Conservation (phyloP, 2,888 invertebrate species). For the Eilema depressum region DNA sequence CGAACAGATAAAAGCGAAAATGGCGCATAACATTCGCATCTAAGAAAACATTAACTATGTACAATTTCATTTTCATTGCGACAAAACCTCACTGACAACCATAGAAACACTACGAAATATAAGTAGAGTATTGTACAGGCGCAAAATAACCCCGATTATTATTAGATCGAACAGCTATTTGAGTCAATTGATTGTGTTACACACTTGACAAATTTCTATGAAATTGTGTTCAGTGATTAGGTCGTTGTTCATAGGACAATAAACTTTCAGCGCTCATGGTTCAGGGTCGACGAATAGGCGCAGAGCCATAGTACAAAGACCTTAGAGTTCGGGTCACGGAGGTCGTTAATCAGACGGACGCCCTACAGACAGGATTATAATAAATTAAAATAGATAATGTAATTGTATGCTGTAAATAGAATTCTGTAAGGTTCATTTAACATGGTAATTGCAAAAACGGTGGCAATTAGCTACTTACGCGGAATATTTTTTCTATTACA, state of each 20-base stretch:
- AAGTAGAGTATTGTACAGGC: background rate
- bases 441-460: slow-evolving; percentile 11
- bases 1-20: slow-evolving; percentile 33
- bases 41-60: background rate
- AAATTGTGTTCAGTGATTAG: slow-evolving; percentile 55
- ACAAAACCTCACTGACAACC: background rate
- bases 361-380: slow-evolving; percentile 47
- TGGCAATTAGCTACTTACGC: slow-evolving; percentile 33
- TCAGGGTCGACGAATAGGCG: slow-evolving; percentile 51
- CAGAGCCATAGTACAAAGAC: slow-evolving; percentile 56
- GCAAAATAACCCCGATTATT: background rate
- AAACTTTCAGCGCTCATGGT: slow-evolving; percentile 53
- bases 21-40: background rate
- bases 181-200: slow-evolving; percentile 62
- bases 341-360: slow-evolving; percentile 49
- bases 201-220: slow-evolving; percentile 55
- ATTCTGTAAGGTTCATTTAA: slow-evolving; percentile 1
- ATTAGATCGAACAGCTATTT: slow-evolving; percentile 32
- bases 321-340: slow-evolving; percentile 51
- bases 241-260: slow-evolving; percentile 50
- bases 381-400: slow-evolving; percentile 30
- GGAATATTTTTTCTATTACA: slow-evolving; percentile 57
- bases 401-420: slow-evolving; percentile 22
- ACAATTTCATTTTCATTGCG: background rate
- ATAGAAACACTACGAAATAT: background rate